phyloP scores from a whole-genome alignment of 2,888 invertebrate genomes.

The Spisula solida region DNA sequence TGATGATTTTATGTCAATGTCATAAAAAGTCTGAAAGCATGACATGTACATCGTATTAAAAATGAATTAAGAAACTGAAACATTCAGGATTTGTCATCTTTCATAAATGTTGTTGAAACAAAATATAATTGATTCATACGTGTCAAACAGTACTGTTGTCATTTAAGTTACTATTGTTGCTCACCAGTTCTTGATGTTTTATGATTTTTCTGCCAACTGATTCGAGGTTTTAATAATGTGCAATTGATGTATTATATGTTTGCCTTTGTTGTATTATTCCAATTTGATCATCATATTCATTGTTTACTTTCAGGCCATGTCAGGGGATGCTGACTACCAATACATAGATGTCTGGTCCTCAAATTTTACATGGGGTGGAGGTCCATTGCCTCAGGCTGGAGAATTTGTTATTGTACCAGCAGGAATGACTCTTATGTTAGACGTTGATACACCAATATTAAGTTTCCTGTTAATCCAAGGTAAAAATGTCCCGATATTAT shows the following conservation, averaged over 20 bases:
- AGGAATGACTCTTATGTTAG: conserved; percentile 83
- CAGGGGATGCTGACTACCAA: conserved; percentile 75
- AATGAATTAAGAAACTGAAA: too few relatives aligned
- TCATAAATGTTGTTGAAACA: too few relatives aligned
- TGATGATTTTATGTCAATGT: too few relatives aligned
- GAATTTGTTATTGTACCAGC: conserved; percentile 83
- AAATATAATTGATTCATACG: too few relatives aligned
- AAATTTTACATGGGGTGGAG: conserved; percentile 82
- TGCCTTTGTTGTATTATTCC: not conserved
- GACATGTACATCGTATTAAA: too few relatives aligned
- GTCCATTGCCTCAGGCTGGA: conserved; percentile 80
- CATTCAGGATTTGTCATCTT: too few relatives aligned
- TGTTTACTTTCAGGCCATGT: conserved; percentile 29
- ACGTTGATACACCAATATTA: conserved; percentile 80
- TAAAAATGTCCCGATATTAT: not conserved
- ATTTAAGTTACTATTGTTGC: too few relatives aligned
- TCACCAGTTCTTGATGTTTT: too few relatives aligned
- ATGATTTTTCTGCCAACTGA: too few relatives aligned
- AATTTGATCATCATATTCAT: not conserved
- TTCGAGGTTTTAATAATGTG: too few relatives aligned
- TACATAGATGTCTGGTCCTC: conserved; percentile 86
- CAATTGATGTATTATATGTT: not conserved
- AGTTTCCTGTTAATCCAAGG: conserved; percentile 18
- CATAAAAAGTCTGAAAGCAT: too few relatives aligned
- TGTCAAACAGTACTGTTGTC: too few relatives aligned